A percentile compares a stretch with the other conserved stretches of the same genome.
Evolutionary conservation across 2,797 vertebrate species (phyloP).

Genomic region (Cephalopachus bancanus): DNA sequence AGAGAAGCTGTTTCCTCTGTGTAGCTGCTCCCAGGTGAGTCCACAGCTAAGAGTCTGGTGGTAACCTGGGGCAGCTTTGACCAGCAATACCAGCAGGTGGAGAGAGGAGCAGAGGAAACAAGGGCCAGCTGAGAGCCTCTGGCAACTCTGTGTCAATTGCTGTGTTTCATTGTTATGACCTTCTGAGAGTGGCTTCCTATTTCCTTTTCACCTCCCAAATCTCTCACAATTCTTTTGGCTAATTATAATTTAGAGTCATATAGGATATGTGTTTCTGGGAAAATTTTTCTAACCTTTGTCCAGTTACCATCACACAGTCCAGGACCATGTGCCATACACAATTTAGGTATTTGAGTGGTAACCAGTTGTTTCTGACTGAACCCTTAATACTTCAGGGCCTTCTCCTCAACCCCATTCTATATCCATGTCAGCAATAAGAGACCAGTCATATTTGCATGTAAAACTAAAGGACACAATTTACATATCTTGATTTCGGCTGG

Average conservation of each 20-base stretch:
- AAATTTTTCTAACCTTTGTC: neutral
- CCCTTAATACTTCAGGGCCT: neutral
- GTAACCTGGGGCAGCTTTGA: neutral
- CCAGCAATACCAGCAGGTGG: neutral
- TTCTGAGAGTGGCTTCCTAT: neutral
- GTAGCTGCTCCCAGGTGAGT: neutral
- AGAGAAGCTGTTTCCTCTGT: neutral
- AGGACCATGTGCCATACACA: neutral
- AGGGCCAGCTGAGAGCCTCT: neutral
- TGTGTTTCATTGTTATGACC: neutral
- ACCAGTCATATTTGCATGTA: neutral
- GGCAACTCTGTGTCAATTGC: neutral
- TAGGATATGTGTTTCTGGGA: neutral
- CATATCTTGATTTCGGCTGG: neutral
- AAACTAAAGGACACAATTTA: slow-evolving; percentile 45
- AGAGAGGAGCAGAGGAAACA: neutral
- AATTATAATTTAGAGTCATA: neutral
- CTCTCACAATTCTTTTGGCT: neutral
- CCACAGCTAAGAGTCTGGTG: neutral
- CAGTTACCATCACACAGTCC: neutral
- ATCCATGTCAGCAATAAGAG: neutral
- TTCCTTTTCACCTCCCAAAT: neutral
- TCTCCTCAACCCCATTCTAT: neutral
- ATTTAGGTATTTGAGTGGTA: neutral
- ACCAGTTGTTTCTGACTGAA: neutral